These are phyloP conservation scores for Ostrea edulis DNA, from an alignment of 1,140 invertebrate genomes.

Conservation along the genomic window DNA sequence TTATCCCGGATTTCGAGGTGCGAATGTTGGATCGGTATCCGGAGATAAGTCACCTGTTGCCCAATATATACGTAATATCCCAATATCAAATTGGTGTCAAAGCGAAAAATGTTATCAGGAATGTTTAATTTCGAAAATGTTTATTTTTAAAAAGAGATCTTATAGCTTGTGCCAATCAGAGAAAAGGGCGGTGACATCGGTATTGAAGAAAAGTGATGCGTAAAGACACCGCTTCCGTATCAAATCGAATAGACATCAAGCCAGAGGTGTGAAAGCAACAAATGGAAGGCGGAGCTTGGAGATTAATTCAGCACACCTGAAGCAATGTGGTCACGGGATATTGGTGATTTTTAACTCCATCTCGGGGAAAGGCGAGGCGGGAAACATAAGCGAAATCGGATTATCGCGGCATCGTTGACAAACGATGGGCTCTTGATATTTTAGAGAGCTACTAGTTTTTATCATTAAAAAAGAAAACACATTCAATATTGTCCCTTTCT, in stretches of 20 bases:
- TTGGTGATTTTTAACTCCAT: conserved; percentile 1
- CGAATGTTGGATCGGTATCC: not conserved
- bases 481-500: conserved; percentile 25
- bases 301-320: conserved; percentile 42
- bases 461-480: conserved; percentile 21
- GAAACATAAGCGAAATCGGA: conserved; percentile 16
- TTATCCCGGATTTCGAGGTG: not conserved
- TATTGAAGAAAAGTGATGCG: conserved; percentile 32
- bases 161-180: conserved; percentile 6
- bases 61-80: not conserved
- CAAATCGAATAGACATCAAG: conserved; percentile 35
- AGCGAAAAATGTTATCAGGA: not conserved
- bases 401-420: conserved; percentile 13
- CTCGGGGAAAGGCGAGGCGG: conserved; percentile 12
- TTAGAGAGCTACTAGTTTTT: conserved; percentile 3
- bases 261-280: conserved; percentile 31
- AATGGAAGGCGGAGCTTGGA: conserved; percentile 29
- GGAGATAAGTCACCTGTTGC: not conserved
- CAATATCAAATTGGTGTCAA: not conserved
- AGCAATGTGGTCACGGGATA: conserved; percentile 32
- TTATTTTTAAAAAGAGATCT: not conserved
- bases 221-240: conserved; percentile 6
- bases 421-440: conserved; percentile 28
- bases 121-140: conserved; percentile 19
- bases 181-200: not conserved